Evolutionary conservation across 2,113 vertebrate species (phyloP).

Genomic region (Spea bombifrons): DNA sequence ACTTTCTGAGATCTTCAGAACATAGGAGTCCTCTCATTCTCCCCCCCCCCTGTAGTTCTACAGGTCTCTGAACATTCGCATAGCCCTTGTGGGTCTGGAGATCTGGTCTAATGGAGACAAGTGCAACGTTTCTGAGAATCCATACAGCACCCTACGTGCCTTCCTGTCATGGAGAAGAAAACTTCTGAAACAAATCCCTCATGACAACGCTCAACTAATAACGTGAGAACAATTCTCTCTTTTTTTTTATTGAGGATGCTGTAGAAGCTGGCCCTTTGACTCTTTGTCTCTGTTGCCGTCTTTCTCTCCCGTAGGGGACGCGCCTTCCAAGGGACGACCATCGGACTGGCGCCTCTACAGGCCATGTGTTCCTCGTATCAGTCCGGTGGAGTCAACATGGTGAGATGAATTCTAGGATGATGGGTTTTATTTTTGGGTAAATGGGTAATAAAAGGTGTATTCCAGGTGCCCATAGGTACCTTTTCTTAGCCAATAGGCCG

Average conservation of each 20-base stretch:
- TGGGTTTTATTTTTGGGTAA: no score
- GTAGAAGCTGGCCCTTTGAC: no score
- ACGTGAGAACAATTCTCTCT: constrained; percentile 69
- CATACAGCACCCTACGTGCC: constrained; percentile 84
- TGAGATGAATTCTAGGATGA: constrained; percentile 59
- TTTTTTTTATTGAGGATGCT: constrained; percentile 34
- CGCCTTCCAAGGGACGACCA: constrained; percentile 87
- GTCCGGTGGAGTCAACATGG: constrained; percentile 96
- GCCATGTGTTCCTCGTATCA: constrained; percentile 95
- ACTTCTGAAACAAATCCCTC: constrained; percentile 73
- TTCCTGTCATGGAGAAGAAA: constrained; percentile 92
- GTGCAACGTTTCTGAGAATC: constrained; percentile 80
- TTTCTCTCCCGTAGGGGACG: constrained; percentile 71
- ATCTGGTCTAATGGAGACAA: constrained; percentile 82
- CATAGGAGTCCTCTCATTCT: not conserved
- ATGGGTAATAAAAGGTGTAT: no score
- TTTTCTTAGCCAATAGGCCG: no score
- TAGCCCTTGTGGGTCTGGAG: constrained; percentile 90
- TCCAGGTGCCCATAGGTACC: no score
- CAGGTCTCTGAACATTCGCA: constrained; percentile 83
- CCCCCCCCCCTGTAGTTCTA: constrained; percentile 76
- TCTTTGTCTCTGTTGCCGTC: not conserved
- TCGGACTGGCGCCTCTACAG: constrained; percentile 91
- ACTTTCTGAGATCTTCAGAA: not conserved
- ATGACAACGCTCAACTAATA: constrained; percentile 95